Evolutionary conservation across 2,113 vertebrate genomes (phyloP).

Genomic region (Rhinogobius similis): DNA sequence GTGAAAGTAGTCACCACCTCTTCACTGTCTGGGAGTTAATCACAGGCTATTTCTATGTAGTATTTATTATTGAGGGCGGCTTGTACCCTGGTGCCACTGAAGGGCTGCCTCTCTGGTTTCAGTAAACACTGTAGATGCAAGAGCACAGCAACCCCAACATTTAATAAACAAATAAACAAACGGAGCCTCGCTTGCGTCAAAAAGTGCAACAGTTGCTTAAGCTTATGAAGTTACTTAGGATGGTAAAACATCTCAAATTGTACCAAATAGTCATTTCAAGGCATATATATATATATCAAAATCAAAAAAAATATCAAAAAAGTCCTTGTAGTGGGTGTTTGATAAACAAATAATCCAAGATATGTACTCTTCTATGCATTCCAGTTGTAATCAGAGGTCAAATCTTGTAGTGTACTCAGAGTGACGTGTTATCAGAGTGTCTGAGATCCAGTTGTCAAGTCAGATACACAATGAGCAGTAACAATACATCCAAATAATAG

Average conservation of each 20-base stretch:
- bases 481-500: no score
- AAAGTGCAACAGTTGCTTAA: slow-evolving; percentile 1
- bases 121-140: slow-evolving; percentile 47
- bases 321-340: neutral
- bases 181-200: slow-evolving; percentile 22
- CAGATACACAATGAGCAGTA: no score
- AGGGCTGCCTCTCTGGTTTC: slow-evolving; percentile 50
- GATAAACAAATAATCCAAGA: no score
- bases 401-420: no score
- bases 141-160: slow-evolving; percentile 44
- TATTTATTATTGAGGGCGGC: slow-evolving; percentile 51
- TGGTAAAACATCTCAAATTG: slow-evolving; percentile 3
- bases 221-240: neutral
- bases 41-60: slow-evolving; percentile 30
- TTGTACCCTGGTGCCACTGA: slow-evolving; percentile 49
- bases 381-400: no score
- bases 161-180: slow-evolving; percentile 45
- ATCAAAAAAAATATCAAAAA: no score
- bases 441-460: no score
- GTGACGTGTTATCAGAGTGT: no score
- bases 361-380: no score
- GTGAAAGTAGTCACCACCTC: neutral
- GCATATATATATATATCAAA: neutral
- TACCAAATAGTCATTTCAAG: slow-evolving; percentile 19
- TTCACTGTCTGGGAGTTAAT: slow-evolving; percentile 34